Base-by-base conservation (phyloP, 1,140 invertebrate species). In the Belonocnema kinseyi region DNA sequence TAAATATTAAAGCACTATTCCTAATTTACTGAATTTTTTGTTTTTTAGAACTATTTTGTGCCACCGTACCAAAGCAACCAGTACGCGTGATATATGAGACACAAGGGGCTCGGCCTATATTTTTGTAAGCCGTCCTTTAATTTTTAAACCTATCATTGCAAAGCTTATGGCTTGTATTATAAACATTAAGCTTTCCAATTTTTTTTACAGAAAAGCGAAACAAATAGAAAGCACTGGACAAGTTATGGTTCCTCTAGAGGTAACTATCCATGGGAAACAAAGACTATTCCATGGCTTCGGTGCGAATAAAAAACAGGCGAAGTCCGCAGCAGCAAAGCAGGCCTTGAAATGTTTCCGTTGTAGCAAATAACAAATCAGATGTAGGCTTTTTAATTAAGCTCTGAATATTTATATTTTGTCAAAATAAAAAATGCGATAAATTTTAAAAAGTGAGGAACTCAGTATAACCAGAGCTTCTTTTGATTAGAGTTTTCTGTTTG, bases 11-110 rank as follows among this genome's bases (percentile, higher is more conserved):
- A 51, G 50, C 3, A 10, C 17, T 54, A 66, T 53, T 74, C 54
- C 50, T 50, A 78, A 19, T 72, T 73, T 17, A 50, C 53, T 21
- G 80, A 76, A 40, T 53, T 73, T 81, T 16, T 76, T 56, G 74
- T 77, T 83, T 80, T 78, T 88, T 92, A 46, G 85, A 94, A 93
- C 94, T 33, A 82, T 99, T 98, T 90, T 95, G 95, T 50, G 92
- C 91, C 77, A 94, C 96, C 82, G 94, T 98, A 11, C 98, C 98
- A 5, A 97, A 97, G 85, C 97, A 98, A 83, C 95, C 97, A 0
- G 94, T 99, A 1, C 92, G 97, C 74, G 94, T 97, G 81, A 89
- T 99, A 6, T 91, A 96, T 82, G 98, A 99, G 90, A 93, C 92
- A 77, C 91, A 92, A 74, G 92, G 93, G 46, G 92, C 93, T 0